These are phyloP conservation scores for Tortricodes alternella DNA, from an alignment of 2,888 invertebrate genomes.

Conservation along the genomic window DNA sequence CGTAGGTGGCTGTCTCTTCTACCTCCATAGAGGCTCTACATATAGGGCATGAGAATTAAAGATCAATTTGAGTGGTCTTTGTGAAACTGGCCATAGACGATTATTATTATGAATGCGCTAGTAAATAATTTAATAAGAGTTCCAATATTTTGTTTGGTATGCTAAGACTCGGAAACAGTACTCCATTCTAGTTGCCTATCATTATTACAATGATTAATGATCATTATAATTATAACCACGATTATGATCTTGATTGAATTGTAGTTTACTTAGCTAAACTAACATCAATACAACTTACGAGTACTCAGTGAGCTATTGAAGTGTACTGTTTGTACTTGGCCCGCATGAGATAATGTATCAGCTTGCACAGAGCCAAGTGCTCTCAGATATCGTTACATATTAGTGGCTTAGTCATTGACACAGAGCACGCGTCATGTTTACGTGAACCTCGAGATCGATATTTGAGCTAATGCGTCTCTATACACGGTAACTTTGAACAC, in stretches of 20 bases:
- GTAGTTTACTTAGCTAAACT: not conserved
- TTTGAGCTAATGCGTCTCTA: not conserved
- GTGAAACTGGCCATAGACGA: not conserved
- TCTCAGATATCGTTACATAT: slow-evolving; percentile 2
- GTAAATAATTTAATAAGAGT: too few species aligned
- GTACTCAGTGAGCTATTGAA: slow-evolving; percentile 21
- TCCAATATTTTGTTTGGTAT: too few species aligned
- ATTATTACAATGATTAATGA: too few species aligned
- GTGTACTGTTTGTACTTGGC: slow-evolving; percentile 44
- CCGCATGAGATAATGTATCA: slow-evolving; percentile 52
- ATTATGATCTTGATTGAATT: not conserved
- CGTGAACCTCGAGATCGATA: not conserved
- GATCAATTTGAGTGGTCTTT: too few species aligned
- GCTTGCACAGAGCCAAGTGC: slow-evolving; percentile 32
- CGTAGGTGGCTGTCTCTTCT: too few species aligned
- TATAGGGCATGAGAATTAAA: too few species aligned
- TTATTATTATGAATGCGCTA: not conserved
- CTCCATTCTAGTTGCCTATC: too few species aligned
- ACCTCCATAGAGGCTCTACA: too few species aligned
- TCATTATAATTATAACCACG: not conserved
- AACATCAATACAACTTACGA: slow-evolving; percentile 2
- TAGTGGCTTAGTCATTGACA: not conserved
- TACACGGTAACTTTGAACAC: too few species aligned
- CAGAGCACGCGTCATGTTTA: not conserved
- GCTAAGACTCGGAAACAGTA: too few species aligned